Evolutionary conservation across 35 echinoderm and acorn worm genomes (phyloP).

Genomic region (Apostichopus parvimensis): DNA sequence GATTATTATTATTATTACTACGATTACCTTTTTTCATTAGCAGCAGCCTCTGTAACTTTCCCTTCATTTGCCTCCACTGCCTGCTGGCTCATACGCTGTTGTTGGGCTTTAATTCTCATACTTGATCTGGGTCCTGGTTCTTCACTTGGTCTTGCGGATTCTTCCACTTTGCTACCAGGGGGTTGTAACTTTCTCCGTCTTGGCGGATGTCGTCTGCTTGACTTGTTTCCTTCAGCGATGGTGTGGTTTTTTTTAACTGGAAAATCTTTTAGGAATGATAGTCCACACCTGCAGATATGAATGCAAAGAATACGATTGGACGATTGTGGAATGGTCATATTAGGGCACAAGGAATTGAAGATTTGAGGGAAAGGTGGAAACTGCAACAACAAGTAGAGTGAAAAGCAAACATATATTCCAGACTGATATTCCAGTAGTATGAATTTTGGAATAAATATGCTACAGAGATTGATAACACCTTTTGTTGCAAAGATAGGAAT

Average conservation of each 20-base stretch:
- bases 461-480: no score
- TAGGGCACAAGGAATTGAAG: no score
- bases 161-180: neutral
- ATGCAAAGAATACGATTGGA: no score
- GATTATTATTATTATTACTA: no score
- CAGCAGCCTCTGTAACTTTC: neutral
- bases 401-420: no score
- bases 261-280: neutral
- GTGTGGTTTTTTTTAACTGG: neutral
- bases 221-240: neutral
- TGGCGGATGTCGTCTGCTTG: neutral
- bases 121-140: neutral
- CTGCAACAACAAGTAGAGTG: no score
- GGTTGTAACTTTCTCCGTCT: neutral
- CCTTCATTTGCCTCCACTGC: neutral
- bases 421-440: no score
- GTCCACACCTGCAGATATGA: conserved; percentile 10
- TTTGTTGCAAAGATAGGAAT: no score
- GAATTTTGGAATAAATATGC: no score
- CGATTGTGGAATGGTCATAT: no score
- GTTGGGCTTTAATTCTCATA: neutral
- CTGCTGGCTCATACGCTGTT: neutral
- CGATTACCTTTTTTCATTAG: conserved; percentile 5
- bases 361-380: no score
- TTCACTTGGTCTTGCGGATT: neutral